Evolutionary conservation across 2,113 vertebrate species (phyloP).

Genomic region (Rhinopomastus cyanomelas): DNA sequence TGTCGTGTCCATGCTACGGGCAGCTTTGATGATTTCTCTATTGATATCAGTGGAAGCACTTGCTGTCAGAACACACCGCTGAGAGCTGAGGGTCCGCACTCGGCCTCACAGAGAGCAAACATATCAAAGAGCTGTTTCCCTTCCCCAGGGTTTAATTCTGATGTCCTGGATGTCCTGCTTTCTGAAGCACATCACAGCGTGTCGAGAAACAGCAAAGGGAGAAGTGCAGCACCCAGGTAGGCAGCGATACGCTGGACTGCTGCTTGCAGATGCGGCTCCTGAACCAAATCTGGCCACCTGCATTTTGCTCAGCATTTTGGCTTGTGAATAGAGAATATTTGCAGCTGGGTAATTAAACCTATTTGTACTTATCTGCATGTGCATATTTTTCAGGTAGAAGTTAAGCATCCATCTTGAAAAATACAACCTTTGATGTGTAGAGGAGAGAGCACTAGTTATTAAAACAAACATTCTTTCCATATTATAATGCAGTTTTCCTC

Average conservation of each 20-base stretch:
- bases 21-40: not conserved
- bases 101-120: not conserved
- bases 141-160: not conserved
- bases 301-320: constrained; percentile 31
- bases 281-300: constrained; percentile 17
- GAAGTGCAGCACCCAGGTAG: not conserved
- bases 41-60: not conserved
- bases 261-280: not conserved
- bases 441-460: not conserved
- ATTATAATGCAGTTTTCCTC: not conserved
- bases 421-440: not conserved
- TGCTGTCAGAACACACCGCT: not conserved
- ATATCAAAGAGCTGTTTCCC: not conserved
- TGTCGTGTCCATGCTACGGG: not conserved
- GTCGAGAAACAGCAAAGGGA: not conserved
- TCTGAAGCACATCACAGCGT: not conserved
- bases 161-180: not conserved
- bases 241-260: not conserved
- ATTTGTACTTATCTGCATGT: not conserved
- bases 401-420: not conserved
- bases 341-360: constrained; percentile 47
- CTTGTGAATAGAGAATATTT: constrained; percentile 19
- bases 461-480: not conserved
- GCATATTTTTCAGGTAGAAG: constrained; percentile 6
- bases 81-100: not conserved